Conservation (phyloP, 2,888 invertebrate genomes). For the Drosophila neoperkinsi region DNA sequence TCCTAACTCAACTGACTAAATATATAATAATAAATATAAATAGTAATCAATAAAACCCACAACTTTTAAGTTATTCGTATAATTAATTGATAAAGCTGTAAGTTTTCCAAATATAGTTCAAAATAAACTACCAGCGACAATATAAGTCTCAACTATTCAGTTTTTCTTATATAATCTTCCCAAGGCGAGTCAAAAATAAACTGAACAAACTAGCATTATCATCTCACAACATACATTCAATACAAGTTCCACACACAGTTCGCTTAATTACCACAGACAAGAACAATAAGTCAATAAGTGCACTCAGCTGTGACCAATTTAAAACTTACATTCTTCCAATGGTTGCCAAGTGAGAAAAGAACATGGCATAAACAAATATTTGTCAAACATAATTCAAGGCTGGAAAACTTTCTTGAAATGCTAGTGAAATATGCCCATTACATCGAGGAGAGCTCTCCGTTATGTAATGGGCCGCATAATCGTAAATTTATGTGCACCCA, state of each 20-base stretch:
- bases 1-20: background rate
- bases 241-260: too few species aligned
- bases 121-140: background rate
- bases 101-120: background rate
- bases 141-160: background rate
- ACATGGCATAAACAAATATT: constrained; percentile 20
- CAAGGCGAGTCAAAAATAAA: background rate
- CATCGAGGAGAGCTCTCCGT: constrained; percentile 37
- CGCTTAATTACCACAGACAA: background rate
- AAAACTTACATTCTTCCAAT: background rate
- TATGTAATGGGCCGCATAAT: constrained; percentile 67
- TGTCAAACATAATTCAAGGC: constrained; percentile 3
- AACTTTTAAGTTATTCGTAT: background rate
- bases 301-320: background rate
- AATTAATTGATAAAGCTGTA: background rate
- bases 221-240: background rate
- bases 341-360: background rate
- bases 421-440: constrained; percentile 15
- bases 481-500: constrained; percentile 68
- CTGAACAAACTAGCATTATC: background rate
- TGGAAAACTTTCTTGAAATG: constrained; percentile 4
- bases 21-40: background rate
- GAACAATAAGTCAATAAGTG: background rate
- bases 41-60: background rate
- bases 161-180: background rate